phyloP scores from a whole-genome alignment of 2,113 vertebrate species.

The Paedocypris sp. region DNA sequence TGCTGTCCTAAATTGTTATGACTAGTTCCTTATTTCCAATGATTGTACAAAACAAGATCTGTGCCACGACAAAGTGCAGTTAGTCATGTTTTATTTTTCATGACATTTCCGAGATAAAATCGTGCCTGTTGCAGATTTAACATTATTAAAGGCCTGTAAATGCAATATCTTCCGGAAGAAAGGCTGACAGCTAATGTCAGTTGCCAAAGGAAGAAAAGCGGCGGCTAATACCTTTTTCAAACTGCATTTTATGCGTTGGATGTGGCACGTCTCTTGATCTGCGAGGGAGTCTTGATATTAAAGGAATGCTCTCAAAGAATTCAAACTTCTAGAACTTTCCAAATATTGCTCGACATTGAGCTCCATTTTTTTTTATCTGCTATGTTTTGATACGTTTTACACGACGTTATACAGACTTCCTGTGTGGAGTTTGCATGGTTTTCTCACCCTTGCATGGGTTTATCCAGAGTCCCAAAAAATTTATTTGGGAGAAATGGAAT shows the following conservation, averaged over 20 bases:
- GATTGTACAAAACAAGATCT: not conserved
- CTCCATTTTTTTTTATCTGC: not conserved
- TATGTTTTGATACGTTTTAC: too few species aligned
- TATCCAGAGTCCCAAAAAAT: too few species aligned
- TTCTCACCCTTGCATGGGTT: too few species aligned
- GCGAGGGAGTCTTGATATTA: not conserved
- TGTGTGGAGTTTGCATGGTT: too few species aligned
- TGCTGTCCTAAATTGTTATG: not conserved
- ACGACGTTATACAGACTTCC: too few species aligned
- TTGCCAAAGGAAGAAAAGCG: not conserved
- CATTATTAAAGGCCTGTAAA: not conserved
- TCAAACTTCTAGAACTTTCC: not conserved
- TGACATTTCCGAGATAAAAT: not conserved
- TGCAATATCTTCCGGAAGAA: not conserved
- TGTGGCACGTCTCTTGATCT: not conserved
- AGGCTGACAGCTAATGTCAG: not conserved
- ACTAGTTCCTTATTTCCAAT: not conserved
- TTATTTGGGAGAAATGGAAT: too few species aligned
- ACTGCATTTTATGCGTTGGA: not conserved
- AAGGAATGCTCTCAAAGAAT: not conserved
- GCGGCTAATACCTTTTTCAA: not conserved
- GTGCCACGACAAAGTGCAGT: not conserved
- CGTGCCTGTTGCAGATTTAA: not conserved
- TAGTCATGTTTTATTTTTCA: not conserved
- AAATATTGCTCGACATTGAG: conserved; percentile 7